A percentile compares a stretch with the other conserved stretches of the same genome.
Conservation (phyloP, 2,113 vertebrate species). For the Cebus imitator region DNA sequence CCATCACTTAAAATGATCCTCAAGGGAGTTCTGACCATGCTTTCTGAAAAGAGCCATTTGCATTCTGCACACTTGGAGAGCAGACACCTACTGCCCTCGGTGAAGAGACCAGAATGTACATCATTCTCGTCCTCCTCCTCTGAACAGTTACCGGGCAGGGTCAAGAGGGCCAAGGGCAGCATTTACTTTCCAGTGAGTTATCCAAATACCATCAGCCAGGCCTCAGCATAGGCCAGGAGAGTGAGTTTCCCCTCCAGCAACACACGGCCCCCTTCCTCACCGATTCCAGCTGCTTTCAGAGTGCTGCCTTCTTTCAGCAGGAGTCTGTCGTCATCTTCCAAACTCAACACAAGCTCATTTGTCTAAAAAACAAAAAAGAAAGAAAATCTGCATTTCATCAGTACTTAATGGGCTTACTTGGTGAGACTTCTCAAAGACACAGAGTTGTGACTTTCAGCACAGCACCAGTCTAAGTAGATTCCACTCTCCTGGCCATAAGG, state of each 20-base stretch:
- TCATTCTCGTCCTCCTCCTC: slow-evolving; percentile 43
- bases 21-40: slow-evolving; percentile 78
- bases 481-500: neutral
- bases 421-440: neutral
- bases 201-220: slow-evolving; percentile 74
- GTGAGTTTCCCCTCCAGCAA: slow-evolving; percentile 51
- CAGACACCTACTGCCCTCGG: slow-evolving; percentile 74
- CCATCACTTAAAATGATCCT: slow-evolving; percentile 83
- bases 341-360: slow-evolving; percentile 93
- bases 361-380: slow-evolving; percentile 85
- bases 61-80: slow-evolving; percentile 71
- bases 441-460: neutral
- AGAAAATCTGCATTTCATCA: slow-evolving; percentile 1
- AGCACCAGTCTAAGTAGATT: neutral
- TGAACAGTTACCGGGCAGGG: slow-evolving; percentile 75
- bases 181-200: slow-evolving; percentile 77
- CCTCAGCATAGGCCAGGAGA: slow-evolving; percentile 51
- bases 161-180: slow-evolving; percentile 71
- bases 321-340: slow-evolving; percentile 92
- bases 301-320: slow-evolving; percentile 87
- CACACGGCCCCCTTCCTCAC: slow-evolving; percentile 81
- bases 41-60: slow-evolving; percentile 78
- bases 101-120: slow-evolving; percentile 76
- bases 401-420: neutral
- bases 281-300: slow-evolving; percentile 89